Percentiles rank a stretch among this genome's conserved stretches.
phyloP scores from a whole-genome alignment of 92 coral and sea anemone genomes.

The Heliopora coerulea region DNA sequence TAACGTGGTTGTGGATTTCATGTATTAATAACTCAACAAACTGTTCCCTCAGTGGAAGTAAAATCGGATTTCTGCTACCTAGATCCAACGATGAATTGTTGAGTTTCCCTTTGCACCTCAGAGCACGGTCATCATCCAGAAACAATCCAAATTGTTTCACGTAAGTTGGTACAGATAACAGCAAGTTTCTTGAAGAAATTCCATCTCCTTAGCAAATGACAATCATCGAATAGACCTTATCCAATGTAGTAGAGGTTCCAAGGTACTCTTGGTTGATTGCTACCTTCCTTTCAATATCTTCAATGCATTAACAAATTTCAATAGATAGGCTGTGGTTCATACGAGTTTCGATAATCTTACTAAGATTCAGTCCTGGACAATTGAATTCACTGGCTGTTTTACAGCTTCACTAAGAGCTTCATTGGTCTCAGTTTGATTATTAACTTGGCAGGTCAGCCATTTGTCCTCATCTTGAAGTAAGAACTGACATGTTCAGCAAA shows the following conservation, averaged over 20 bases:
- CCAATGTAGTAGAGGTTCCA: background rate
- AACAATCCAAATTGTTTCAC: constrained; percentile 60
- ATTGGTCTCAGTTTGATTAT: background rate
- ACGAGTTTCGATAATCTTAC: constrained; percentile 44
- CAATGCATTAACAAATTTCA: constrained; percentile 43
- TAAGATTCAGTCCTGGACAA: background rate
- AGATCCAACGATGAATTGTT: constrained; percentile 46
- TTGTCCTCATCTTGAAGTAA: constrained; percentile 10
- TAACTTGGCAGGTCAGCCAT: constrained; percentile 39
- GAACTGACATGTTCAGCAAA: constrained; percentile 35
- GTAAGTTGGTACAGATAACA: constrained; percentile 30
- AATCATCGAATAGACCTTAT: constrained; percentile 42
- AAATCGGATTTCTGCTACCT: constrained; percentile 50
- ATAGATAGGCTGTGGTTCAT: constrained; percentile 56
- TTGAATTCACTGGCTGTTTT: background rate
- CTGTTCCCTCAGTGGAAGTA: constrained; percentile 44
- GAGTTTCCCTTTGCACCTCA: constrained; percentile 63
- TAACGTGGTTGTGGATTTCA: constrained; percentile 44
- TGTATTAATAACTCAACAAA: constrained; percentile 37
- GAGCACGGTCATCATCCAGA: constrained; percentile 48
- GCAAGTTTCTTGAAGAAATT: constrained; percentile 37
- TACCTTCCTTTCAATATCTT: background rate
- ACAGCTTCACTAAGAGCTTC: constrained; percentile 21
- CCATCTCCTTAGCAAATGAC: constrained; percentile 47
- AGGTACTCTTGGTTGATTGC: background rate